phyloP scores from a whole-genome alignment of 2,888 invertebrate genomes.

The Epinotia demarniana region DNA sequence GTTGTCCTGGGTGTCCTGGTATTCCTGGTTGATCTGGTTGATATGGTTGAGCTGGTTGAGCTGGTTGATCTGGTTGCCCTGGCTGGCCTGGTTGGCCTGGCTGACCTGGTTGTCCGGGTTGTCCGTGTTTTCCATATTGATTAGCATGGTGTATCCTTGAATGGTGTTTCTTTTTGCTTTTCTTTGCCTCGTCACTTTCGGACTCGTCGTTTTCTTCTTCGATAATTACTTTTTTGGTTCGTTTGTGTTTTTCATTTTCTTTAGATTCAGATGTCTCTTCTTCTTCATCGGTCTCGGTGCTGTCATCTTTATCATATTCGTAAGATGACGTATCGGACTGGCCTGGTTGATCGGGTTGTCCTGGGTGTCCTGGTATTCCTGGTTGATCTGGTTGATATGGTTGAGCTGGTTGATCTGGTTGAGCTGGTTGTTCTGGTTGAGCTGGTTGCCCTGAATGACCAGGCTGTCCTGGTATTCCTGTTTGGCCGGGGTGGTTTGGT shows the following conservation, averaged over 20 bases:
- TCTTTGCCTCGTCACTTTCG: neutral
- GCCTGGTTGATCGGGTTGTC: neutral
- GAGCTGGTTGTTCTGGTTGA: neutral
- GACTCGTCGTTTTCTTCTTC: neutral
- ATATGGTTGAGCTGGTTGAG: neutral
- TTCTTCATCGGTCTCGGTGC: neutral
- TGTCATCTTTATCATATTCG: neutral
- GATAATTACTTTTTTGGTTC: neutral
- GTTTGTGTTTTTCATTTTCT: neutral
- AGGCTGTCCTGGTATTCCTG: too few relatives aligned
- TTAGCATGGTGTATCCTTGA: conserved; percentile 4
- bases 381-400: neutral
- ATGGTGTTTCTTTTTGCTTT: neutral
- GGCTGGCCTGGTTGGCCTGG: conserved; percentile 15
- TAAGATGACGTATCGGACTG: neutral
- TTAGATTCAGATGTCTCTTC: neutral
- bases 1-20: neutral
- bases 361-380: neutral
- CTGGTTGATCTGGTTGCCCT: conserved; percentile 1
- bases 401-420: neutral
- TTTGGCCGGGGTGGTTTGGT: too few relatives aligned
- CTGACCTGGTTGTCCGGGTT: neutral
- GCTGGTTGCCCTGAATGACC: too few relatives aligned
- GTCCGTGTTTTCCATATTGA: neutral
- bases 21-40: neutral